These are phyloP conservation scores for Gymnoscopelus microlampas DNA, from an alignment of 2,797 vertebrate species.

Conservation along the genomic window DNA sequence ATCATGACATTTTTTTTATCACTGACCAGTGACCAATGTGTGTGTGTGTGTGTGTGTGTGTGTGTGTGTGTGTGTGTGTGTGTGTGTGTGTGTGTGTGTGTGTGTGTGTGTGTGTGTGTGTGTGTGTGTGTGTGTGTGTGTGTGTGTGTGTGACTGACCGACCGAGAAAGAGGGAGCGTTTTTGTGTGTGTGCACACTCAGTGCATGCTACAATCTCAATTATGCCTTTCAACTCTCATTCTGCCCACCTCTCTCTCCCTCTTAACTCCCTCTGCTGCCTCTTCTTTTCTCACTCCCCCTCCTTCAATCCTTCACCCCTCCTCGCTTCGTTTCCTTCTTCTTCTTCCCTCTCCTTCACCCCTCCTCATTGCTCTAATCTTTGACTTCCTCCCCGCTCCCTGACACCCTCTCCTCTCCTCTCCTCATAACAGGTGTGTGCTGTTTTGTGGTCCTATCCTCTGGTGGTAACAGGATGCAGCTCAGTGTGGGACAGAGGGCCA, in stretches of 20 bases:
- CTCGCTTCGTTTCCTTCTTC: neutral
- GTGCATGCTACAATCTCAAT: neutral
- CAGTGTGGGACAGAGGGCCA: slow-evolving; percentile 53
- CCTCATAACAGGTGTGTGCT: slow-evolving; percentile 41
- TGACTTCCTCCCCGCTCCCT: neutral
- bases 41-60: too few species aligned
- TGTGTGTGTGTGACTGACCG: too few species aligned
- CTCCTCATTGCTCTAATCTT: neutral
- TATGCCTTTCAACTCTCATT: neutral
- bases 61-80: too few species aligned
- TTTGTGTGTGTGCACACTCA: too few species aligned
- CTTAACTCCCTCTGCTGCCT: neutral
- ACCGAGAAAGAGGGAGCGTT: too few species aligned
- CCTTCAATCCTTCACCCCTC: neutral
- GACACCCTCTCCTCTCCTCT: neutral
- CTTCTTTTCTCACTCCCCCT: neutral
- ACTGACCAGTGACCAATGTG: too few species aligned
- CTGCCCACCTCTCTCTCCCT: neutral
- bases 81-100: too few species aligned
- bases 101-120: too few species aligned
- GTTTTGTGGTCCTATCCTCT: slow-evolving; percentile 47
- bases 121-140: too few species aligned
- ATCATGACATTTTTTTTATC: too few species aligned
- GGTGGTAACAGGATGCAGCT: slow-evolving; percentile 70
- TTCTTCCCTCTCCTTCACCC: neutral